phyloP scores from a whole-genome alignment of 2,797 vertebrate genomes.

The Melanotaenia pygmaea region DNA sequence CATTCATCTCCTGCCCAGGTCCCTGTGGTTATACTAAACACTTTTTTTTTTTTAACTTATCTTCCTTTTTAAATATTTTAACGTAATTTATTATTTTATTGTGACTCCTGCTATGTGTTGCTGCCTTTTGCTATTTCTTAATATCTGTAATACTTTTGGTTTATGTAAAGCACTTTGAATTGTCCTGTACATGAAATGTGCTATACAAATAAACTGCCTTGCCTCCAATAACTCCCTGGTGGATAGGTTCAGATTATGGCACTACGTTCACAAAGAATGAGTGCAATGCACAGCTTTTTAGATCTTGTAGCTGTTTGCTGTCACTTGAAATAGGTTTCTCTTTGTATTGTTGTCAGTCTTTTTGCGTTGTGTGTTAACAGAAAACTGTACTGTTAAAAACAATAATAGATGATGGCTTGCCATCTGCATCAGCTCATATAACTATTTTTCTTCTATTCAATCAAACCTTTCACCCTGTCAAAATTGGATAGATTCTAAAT shows the following conservation, averaged over 20 bases:
- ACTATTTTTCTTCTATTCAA: not conserved
- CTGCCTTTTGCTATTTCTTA: too few relatives aligned
- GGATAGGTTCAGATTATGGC: not conserved
- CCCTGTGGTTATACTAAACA: constrained; percentile 33
- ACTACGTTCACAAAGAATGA: not conserved
- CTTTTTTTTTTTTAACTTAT: not conserved
- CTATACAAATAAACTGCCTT: not conserved
- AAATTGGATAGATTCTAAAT: not conserved
- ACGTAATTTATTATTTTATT: too few relatives aligned
- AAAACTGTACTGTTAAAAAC: not conserved
- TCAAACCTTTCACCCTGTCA: not conserved
- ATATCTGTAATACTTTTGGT: too few relatives aligned
- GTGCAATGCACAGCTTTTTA: not conserved
- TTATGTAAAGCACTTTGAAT: too few relatives aligned
- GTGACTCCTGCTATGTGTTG: too few relatives aligned
- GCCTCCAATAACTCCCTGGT: too few relatives aligned
- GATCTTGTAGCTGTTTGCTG: not conserved
- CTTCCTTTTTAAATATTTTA: not conserved
- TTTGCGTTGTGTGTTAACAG: not conserved
- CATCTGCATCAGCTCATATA: not conserved
- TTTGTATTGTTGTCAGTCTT: not conserved
- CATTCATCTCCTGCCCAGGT: constrained; percentile 30
- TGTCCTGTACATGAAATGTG: too few relatives aligned
- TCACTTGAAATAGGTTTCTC: not conserved
- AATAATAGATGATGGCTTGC: not conserved